Evolutionary conservation across 2,888 invertebrate genomes (phyloP).

Genomic region (Meandrusa payeni): DNA sequence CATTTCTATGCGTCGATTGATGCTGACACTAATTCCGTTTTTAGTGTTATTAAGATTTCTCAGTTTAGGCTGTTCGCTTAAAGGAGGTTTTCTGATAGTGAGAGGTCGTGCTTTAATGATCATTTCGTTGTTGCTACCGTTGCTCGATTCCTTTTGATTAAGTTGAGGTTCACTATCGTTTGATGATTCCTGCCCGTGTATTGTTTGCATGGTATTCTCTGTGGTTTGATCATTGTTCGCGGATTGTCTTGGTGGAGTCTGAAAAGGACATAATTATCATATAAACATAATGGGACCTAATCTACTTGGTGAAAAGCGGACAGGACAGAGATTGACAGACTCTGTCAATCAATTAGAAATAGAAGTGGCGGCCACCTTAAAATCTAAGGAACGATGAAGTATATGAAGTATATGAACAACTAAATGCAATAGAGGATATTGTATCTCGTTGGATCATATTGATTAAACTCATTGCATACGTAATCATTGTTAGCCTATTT

Average conservation of each 20-base stretch:
- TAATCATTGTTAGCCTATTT: too few relatives aligned
- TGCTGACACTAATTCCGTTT: slow-evolving; percentile 84
- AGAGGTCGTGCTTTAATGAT: slow-evolving; percentile 90
- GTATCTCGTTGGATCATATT: too few relatives aligned
- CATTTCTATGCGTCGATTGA: slow-evolving; percentile 89
- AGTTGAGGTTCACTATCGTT: slow-evolving; percentile 53
- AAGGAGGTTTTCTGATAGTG: slow-evolving; percentile 90
- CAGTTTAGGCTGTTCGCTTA: slow-evolving; percentile 89
- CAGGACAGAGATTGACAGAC: too few relatives aligned
- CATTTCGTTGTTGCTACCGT: slow-evolving; percentile 64
- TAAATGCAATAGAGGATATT: too few relatives aligned
- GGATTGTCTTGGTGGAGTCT: slow-evolving; percentile 78
- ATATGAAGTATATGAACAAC: too few relatives aligned
- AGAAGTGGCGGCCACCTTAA: too few relatives aligned
- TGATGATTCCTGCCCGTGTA: slow-evolving; percentile 55
- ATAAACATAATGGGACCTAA: too few relatives aligned
- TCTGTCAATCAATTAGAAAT: too few relatives aligned
- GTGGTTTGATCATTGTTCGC: slow-evolving; percentile 63
- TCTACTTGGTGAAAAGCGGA: too few relatives aligned
- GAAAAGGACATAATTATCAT: slow-evolving; percentile 39
- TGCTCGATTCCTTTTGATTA: slow-evolving; percentile 69
- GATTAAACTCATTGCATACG: too few relatives aligned
- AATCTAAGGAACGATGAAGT: too few relatives aligned
- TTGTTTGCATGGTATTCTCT: slow-evolving; percentile 51
- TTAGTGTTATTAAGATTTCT: slow-evolving; percentile 80